These are phyloP conservation scores for Drosophila mulleri DNA, from an alignment of 2,888 invertebrate species.

Conservation along the genomic window DNA sequence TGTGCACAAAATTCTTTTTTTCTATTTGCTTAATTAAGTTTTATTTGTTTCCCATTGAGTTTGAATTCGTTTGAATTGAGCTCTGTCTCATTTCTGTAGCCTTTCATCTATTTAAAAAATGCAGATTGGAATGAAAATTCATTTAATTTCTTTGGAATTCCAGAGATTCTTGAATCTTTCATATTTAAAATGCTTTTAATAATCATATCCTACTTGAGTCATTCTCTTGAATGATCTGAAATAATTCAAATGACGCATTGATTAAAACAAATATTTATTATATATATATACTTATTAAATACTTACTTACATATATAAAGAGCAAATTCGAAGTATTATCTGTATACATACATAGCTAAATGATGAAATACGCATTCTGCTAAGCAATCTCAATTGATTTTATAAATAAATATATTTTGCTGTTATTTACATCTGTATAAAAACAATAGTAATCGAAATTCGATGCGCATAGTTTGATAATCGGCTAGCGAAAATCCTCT, in stretches of 20 bases:
- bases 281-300: too few relatives aligned
- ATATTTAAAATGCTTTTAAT: too few relatives aligned
- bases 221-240: too few relatives aligned
- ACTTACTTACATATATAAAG: too few relatives aligned
- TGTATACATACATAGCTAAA: background rate
- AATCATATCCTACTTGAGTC: too few relatives aligned
- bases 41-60: background rate
- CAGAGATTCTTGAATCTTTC: background rate
- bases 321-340: too few relatives aligned
- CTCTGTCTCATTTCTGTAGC: background rate
- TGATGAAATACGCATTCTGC: too few relatives aligned
- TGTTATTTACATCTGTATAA: too few relatives aligned
- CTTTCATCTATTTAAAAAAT: background rate
- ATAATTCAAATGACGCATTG: too few relatives aligned
- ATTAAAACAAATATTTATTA: too few relatives aligned
- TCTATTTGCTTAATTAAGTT: background rate
- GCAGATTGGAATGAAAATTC: background rate
- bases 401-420: too few relatives aligned
- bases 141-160: background rate
- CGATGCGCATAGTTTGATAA: background rate
- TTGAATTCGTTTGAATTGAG: background rate
- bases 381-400: background rate
- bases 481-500: background rate
- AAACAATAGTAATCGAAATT: background rate
- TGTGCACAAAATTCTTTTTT: background rate